Base-by-base conservation (phyloP, 2,888 invertebrate species). In the Athalia circularis region DNA sequence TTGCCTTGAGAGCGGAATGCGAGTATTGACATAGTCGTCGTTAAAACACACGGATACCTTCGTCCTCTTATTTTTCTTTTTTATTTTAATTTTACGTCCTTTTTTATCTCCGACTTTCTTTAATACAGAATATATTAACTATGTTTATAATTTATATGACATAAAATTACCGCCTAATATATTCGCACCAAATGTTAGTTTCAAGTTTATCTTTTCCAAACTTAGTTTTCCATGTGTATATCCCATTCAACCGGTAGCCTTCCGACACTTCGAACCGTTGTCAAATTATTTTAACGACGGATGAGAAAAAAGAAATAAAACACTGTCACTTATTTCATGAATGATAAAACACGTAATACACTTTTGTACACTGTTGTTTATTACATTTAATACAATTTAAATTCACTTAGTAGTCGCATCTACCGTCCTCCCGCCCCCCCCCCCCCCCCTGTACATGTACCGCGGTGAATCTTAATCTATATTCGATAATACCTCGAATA, bases 1-100 rank as follows among this genome's bases (percentile, higher is more conserved):
- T 91, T 91, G 90, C 91, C 90, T 90, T 89, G 88, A 88, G 89
- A 90, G 90, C 90, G 91, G 91, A 91, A 91, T 91, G 91, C 90
- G 91, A 91, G 90, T 89, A 91, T 91, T 91, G 91, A 89, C 91
- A 91, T 90, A 87, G 83, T 83, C 83, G 83, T 82, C 80, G 78
- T 77, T 80, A 81, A 74, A 68, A 50, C 50, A 54, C 68, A 68
- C 54, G 52, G 68, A 54, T 11, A 50, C 68, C n/a, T 52, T 43
- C 29, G 50, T 68, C 54, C 11, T 15, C 52, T 29, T 52, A 52
- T 43, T 54, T 70, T 72, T 72, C 45, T 57, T 45, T 45, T 72
- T 59, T 47, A 57, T 57, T 57, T 59, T 29, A 29, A 29, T 4
- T 70, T 57, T 45, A 5, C 45, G n/a, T 59, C 45, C 59, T 47